Base-by-base conservation (phyloP, 2,888 invertebrate species). In the Zonitis immaculata region DNA sequence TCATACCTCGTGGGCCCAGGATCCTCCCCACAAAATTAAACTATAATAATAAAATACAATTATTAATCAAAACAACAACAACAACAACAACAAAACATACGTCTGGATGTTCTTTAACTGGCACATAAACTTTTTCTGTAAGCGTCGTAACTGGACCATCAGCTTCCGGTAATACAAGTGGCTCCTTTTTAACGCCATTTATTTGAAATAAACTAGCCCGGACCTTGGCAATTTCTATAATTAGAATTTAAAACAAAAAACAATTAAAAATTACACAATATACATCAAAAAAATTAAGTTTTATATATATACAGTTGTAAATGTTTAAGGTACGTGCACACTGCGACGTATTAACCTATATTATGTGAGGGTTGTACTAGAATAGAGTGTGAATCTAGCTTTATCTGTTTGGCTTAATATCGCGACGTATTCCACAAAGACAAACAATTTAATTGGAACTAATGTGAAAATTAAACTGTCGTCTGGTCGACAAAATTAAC, bases 1-100 rank as follows among this genome's bases (percentile, higher is more conserved):
- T 99, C 98, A 99, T 99, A 67, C 99, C 99, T 70, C 99, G 86
- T 63, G 99, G 99, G 49, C 99, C 99, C 74, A 99, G 83, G 81
- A 99, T 99, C 81, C 99, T 87, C 73, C 99, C 99, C 72, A 99
- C 99, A 79, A 99, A 99, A 82, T 99, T 99, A 81, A 98, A 99
- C 98, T 99, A 88, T 59, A 92, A 89, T 66, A 65, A 72, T 65
- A 70, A 60, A 52, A 53, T n/a, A n/a, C n/a, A n/a, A 35, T 35
- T 16, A 35, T 16, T 2, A 27, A 6, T 7, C 30, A 30, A 30
- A 12, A 16, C 3, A 12, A 1, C 30, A 30, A 35, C 8, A 35
- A 16, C 6, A 2, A 3, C 14, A 14, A 35, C 9, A 70, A 48
- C 20, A n/a, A 30, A 51, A 54, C 95, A 95, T 82, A 98, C 97